Evolutionary conservation across 2,797 vertebrate species (phyloP), one percentile per base, ranked within the genome.

Genomic region (Poeciliopsis presidionis): DNA sequence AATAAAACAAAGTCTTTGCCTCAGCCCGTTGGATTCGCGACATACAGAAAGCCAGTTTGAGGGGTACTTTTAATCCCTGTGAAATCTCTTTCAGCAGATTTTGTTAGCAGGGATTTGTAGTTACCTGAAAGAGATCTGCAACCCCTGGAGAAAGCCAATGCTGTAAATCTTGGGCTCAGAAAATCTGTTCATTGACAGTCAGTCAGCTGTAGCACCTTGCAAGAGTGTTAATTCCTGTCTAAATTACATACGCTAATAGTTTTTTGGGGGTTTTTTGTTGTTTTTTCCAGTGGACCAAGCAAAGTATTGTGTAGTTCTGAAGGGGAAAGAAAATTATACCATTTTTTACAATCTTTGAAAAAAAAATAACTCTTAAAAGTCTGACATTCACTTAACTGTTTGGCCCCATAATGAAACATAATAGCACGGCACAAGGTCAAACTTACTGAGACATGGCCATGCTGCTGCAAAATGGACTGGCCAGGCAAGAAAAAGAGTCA

Each of bases 151-250:
- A 59, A 78, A 51, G 18, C 73, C 73, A 14, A 72, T 72, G 43
- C 70, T 74, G 22, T 76, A 28, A 75, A n/a, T 72, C 77, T 61
- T 55, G 81, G 59, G 81, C 75, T 74, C 77, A 74, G 74, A 74
- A 0, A 67, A 25, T 43, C 9, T 71, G 18, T 83, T 79, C 78
- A 33, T 30, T 70, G 73, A 84, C 73, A 74, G 53, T 77, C 73
- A 36, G 5, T 74, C 28, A 14, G 7, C 28, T 74, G 28, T 61
- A 41, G 22, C 9, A n/a, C 33, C 36, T 67, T 67, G 36, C 63
- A 25, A 41, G 18, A 25, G 65, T 43, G 4, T 43, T n/a, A 5
- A 43, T 69, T 69, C 11, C 39, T 20, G 7, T 25, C 39, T 12
- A 25, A 69, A 43, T 39, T 5, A 25, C 39, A 6, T 41, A 43